phyloP scores from a whole-genome alignment of 2,797 vertebrate species.

The Phoeniculus purpureus region DNA sequence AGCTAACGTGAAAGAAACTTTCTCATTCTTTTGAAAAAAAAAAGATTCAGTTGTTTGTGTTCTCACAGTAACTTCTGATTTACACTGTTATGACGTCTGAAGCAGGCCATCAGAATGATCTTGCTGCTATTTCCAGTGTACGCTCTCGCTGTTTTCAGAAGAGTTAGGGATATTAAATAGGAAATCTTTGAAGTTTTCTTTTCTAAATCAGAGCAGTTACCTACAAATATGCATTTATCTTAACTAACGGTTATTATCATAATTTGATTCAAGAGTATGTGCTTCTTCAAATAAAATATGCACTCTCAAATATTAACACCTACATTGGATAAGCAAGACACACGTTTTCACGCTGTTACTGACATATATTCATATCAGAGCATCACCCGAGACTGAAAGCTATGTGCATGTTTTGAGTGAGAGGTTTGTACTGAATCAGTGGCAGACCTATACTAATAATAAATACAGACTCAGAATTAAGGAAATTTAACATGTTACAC shows the following conservation, averaged over 20 bases:
- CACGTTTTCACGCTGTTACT: neutral
- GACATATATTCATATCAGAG: neutral
- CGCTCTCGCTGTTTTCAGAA: neutral
- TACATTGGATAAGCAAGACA: neutral
- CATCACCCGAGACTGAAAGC: neutral
- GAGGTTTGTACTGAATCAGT: neutral
- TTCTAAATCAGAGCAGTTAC: neutral
- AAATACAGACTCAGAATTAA: neutral
- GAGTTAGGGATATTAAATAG: neutral
- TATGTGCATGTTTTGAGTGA: accelerated
- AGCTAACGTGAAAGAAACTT: neutral
- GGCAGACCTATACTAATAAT: neutral
- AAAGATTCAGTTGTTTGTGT: neutral
- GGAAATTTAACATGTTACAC: neutral
- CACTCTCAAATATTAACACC: neutral
- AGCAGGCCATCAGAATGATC: neutral
- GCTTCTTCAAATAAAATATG: neutral
- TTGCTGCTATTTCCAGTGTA: neutral
- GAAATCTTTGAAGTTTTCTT: neutral
- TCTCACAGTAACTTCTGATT: neutral
- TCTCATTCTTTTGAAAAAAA: neutral
- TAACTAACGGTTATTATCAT: neutral
- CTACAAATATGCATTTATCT: neutral
- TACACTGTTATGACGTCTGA: neutral
- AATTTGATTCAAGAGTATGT: neutral